Evolutionary conservation across 2,888 invertebrate species (phyloP).

Genomic region (Microplitis deprimator): DNA sequence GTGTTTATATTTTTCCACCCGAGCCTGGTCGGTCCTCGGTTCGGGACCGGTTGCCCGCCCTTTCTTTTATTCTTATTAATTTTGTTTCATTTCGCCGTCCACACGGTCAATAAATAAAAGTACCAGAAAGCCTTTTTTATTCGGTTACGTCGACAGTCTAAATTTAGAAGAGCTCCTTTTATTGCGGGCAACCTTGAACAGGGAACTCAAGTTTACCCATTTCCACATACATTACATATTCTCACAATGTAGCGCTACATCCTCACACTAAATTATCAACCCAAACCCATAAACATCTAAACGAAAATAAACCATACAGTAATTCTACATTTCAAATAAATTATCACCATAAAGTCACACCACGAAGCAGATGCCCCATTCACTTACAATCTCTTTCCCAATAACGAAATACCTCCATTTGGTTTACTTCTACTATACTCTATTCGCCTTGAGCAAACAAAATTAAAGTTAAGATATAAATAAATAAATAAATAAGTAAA

Average conservation of each 20-base stretch:
- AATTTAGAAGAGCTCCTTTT: slow-evolving; percentile 47
- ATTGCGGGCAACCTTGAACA: slow-evolving; percentile 36
- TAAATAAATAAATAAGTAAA: not conserved
- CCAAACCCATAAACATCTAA: not conserved
- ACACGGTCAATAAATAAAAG: too few relatives aligned
- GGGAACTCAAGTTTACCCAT: slow-evolving; percentile 18
- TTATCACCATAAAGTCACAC: too few relatives aligned
- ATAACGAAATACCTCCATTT: not conserved
- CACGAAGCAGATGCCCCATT: not conserved
- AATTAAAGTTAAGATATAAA: not conserved
- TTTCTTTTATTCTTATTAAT: too few relatives aligned
- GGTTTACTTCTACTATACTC: not conserved
- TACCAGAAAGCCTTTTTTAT: too few relatives aligned
- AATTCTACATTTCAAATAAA: too few relatives aligned
- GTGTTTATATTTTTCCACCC: too few relatives aligned
- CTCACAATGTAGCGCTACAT: not conserved
- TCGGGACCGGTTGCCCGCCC: too few relatives aligned
- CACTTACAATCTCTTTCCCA: not conserved
- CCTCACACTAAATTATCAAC: not conserved
- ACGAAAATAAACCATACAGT: not conserved
- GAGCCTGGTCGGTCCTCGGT: too few relatives aligned
- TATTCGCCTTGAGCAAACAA: not conserved
- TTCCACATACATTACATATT: slow-evolving; percentile 7
- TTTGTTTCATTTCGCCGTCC: too few relatives aligned
- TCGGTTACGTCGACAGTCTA: slow-evolving; percentile 36